Conservation (phyloP, 1,140 invertebrate species). For the Eubasilissa regina region DNA sequence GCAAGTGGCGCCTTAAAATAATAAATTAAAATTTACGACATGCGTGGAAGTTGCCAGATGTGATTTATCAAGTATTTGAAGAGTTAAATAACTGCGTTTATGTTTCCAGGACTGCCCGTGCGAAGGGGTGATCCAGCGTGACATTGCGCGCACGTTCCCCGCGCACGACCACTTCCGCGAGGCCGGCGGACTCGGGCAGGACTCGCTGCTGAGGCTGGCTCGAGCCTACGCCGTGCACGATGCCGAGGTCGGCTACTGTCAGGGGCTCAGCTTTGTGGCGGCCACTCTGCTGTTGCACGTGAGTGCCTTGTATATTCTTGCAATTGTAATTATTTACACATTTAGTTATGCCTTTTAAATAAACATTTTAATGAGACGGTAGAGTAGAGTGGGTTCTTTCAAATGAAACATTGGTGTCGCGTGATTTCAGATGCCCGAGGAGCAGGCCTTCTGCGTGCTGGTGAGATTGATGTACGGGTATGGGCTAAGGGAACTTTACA, state of each 20-base stretch:
- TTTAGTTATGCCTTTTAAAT: too few relatives aligned
- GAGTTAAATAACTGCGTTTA: neutral
- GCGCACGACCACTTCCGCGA: conserved; percentile 98
- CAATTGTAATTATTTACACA: too few relatives aligned
- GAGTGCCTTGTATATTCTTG: conserved; percentile 66
- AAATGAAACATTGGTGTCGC: conserved; percentile 37
- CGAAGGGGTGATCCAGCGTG: conserved; percentile 94
- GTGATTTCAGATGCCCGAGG: conserved; percentile 95
- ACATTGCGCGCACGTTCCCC: conserved; percentile 98
- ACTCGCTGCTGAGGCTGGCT: conserved; percentile 95
- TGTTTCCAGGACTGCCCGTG: conserved; percentile 83
- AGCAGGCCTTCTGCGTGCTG: conserved; percentile 97
- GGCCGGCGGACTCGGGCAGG: conserved; percentile 91
- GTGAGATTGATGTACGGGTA: conserved; percentile 99
- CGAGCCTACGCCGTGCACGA: conserved; percentile 98
- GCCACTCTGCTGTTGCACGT: conserved; percentile 96
- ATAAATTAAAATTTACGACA: too few relatives aligned
- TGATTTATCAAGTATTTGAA: too few relatives aligned
- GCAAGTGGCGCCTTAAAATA: too few relatives aligned
- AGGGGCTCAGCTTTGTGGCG: conserved; percentile 97
- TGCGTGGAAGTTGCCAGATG: too few relatives aligned
- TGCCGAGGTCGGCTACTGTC: conserved; percentile 98
- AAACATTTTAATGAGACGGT: too few relatives aligned
- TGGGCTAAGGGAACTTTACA: conserved; percentile 93
- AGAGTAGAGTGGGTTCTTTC: too few relatives aligned